Base-by-base conservation (phyloP, 2,888 invertebrate genomes). In the Diploptera punctata region DNA sequence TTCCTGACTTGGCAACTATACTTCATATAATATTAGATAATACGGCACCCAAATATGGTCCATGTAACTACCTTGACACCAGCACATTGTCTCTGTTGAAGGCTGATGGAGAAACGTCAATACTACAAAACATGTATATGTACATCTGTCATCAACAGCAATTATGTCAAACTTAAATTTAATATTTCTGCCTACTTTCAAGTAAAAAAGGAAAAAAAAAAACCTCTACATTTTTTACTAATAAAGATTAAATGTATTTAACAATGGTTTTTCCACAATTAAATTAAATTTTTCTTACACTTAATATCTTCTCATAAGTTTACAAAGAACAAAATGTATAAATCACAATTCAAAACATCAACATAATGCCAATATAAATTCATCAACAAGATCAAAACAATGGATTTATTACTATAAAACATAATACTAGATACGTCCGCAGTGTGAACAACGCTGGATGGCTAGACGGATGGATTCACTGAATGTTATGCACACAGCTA, bases 71-170 rank as follows among this genome's bases (percentile, higher is more conserved):
- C 57, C 47, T 44, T 44, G 24, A 65, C 65, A 65, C 44, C 47
- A 47, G 47, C 38, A 13, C 16, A 26, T 65, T 5, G 16, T 18
- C 19, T 18, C 47, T 47, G 65, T 26, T 65, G 65, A 65, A 24
- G 65, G 47, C 47, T 65, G 26, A 65, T 65, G 65, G 65, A 65
- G 65, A 65, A 65, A 65, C 29, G 44, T 65, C 44, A 43, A 26
- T 47, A 43, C 38, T 43, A 62, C 38, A 38, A 43, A 62, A 65
- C 65, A 65, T 1, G 3, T 54, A 54, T 24, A 10, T 24, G 26
- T 54, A 7, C 19, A 38, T 38, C 9, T 49, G 18, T 49, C 5
- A 49, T 5, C 49, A 49, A 49, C 49, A 49, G 5, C n/a, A n/a
- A n/a, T n/a, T n/a, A n/a, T n/a, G n/a, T n/a, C n/a, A n/a, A n/a